Percentiles rank a stretch among this genome's conserved stretches.
These are phyloP conservation scores for Coranthus polyacanthus DNA, from an alignment of 2,797 vertebrate species.

Conservation along the genomic window DNA sequence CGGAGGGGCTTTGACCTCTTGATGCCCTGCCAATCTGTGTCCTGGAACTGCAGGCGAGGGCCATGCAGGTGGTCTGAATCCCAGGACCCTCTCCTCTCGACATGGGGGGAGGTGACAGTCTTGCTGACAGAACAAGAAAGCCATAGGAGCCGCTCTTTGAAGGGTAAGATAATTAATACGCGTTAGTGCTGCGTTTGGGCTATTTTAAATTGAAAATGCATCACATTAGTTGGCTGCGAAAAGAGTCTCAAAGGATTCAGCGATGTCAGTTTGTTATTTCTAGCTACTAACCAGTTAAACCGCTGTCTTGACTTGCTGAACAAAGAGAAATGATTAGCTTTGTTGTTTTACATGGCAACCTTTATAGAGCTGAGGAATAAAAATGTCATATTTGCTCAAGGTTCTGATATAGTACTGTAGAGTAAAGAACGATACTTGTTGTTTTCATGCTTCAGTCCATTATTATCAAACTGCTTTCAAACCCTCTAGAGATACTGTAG, in stretches of 20 bases:
- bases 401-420: neutral
- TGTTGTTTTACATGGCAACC: constrained; percentile 11
- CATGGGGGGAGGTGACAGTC: neutral
- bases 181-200: constrained; percentile 31
- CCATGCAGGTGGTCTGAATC: constrained; percentile 50
- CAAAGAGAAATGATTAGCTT: constrained; percentile 7
- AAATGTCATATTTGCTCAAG: constrained; percentile 15
- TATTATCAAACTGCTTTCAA: neutral
- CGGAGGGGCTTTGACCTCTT: constrained; percentile 47
- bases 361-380: neutral
- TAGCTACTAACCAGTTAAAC: constrained; percentile 39
- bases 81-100: constrained; percentile 33
- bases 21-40: constrained; percentile 32
- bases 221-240: constrained; percentile 28
- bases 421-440: neutral
- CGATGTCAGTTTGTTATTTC: constrained; percentile 28
- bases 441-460: neutral
- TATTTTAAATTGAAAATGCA: constrained; percentile 48
- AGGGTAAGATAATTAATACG: constrained; percentile 54
- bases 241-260: constrained; percentile 22
- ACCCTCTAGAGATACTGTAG: neutral
- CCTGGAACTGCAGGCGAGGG: constrained; percentile 24
- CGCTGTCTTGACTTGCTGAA: constrained; percentile 26
- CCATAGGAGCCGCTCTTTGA: constrained; percentile 38
- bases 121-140: constrained; percentile 31